phyloP scores from a whole-genome alignment of 2,888 invertebrate species.

The Chrysomela aeneicollis region DNA sequence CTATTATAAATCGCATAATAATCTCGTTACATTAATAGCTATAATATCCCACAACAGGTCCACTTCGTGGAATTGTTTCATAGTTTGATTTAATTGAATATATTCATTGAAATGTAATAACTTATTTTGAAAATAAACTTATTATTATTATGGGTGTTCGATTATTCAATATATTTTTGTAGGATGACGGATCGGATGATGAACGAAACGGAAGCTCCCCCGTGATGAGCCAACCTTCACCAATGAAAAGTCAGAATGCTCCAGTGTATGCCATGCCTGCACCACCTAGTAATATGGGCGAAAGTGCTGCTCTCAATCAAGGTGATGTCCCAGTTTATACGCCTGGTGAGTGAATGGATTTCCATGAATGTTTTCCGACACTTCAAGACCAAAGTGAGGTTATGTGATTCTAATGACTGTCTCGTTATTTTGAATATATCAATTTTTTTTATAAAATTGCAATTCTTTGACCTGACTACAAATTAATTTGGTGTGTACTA shows the following conservation, averaged over 20 bases:
- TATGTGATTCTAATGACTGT: neutral
- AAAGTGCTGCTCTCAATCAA: slow-evolving; percentile 74
- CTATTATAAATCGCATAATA: too few species aligned
- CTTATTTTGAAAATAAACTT: too few species aligned
- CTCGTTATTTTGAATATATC: neutral
- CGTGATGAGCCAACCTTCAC: slow-evolving; percentile 62
- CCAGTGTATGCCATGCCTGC: slow-evolving; percentile 70
- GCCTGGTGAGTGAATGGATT: slow-evolving; percentile 55
- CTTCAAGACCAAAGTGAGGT: slow-evolving; percentile 26
- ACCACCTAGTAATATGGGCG: slow-evolving; percentile 64
- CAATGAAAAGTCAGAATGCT: slow-evolving; percentile 61
- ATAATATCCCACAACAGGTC: too few species aligned
- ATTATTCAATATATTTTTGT: slow-evolving; percentile 28
- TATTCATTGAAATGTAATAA: too few species aligned
- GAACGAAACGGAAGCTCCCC: slow-evolving; percentile 59
- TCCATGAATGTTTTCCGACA: neutral
- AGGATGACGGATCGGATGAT: slow-evolving; percentile 59
- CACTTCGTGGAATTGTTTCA: too few species aligned
- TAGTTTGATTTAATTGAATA: too few species aligned
- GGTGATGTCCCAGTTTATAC: slow-evolving; percentile 64
- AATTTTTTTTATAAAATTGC: too few species aligned
- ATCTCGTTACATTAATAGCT: too few species aligned
- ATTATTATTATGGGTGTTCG: too few species aligned
- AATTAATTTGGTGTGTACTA: too few species aligned
- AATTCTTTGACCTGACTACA: too few species aligned